A percentile compares a stretch with the other conserved stretches of the same genome.
Conservation (phyloP, 2,888 invertebrate genomes). For the Chalcis sispes region DNA sequence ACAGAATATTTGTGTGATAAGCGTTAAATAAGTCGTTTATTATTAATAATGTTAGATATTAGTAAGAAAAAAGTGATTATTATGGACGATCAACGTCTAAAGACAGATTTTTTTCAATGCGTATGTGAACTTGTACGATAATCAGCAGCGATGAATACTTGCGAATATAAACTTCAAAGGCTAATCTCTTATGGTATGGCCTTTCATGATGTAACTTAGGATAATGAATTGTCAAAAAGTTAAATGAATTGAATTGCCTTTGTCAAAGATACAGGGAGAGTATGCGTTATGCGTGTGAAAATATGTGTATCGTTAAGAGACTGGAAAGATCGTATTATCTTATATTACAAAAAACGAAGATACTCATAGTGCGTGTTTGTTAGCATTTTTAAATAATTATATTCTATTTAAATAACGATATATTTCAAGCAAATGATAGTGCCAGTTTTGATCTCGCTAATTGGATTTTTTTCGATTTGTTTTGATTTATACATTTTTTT, state of each 20-base stretch:
- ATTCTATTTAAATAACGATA: conserved; percentile 43
- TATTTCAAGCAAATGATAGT: conserved; percentile 38
- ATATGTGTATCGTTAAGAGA: conserved; percentile 55
- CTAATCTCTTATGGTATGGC: conserved; percentile 21
- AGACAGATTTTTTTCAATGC: conserved; percentile 40
- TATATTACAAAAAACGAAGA: conserved; percentile 22
- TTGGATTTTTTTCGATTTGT: conserved; percentile 28
- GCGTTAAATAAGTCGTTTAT: conserved; percentile 65
- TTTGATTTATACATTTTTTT: conserved; percentile 31
- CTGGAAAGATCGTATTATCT: conserved; percentile 37
- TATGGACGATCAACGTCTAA: conserved; percentile 7
- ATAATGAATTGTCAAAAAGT: conserved; percentile 42
- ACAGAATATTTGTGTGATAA: conserved; percentile 48
- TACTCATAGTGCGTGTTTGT: conserved; percentile 46
- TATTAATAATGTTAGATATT: conserved; percentile 55
- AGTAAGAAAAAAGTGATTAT: conserved; percentile 14
- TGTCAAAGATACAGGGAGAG: conserved; percentile 53
- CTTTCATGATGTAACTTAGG: conserved; percentile 46
- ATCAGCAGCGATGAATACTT: conserved; percentile 52
- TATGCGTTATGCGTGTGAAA: conserved; percentile 38
- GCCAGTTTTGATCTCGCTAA: conserved; percentile 47
- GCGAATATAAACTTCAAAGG: conserved; percentile 51
- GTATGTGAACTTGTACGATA: conserved; percentile 27
- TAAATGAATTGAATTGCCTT: conserved; percentile 55
- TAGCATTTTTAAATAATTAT: conserved; percentile 51